Evolutionary conservation across 2,113 vertebrate species (phyloP), one percentile per base, ranked within the genome.

Genomic region (Nyctibius bracteatus): DNA sequence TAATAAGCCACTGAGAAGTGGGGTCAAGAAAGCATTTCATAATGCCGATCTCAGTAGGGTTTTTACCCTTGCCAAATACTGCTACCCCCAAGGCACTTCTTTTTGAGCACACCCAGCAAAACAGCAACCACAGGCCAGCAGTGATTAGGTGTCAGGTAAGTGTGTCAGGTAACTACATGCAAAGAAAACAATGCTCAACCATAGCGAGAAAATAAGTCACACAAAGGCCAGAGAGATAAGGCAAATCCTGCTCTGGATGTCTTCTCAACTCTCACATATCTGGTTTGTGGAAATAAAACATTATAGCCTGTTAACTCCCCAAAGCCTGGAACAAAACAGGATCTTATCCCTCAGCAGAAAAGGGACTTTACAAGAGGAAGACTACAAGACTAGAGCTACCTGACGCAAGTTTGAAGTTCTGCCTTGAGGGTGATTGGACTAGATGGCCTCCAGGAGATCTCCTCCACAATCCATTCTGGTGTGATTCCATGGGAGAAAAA

Each of bases 141-240:
- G 72, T 47, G 71, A 80, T 77, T 12, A 80, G 61, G 71, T 52
- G 81, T 78, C 92, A 89, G 85, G 81, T 84, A 35, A 91, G 73
- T 52, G 59, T 49, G 54, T 87, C 90, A 90, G 92, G 92, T 92
- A 90, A 85, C 47, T 77, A 41, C 63, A 43, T 6, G 43, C 75
- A 86, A 46, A 70, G 75, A 74, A 81, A 95, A 58, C 84, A 78
- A 30, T 12, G 54, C 63, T 92, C 77, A 37, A 67, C 18, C 72
- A 14, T 1, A 88, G 91, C 4, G 55, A 92, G 93, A 93, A 88
- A 54, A 54, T 67, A 82, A 94, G 88, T 93, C 94, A 93, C 94
- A 54, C 82, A 95, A 86, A 94, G 95, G 94, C 54, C 80, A 81
- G 75, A 43, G 63, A 96, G 86, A 90, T 90, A 93, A 95, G 44